Evolutionary conservation across 2,888 invertebrate genomes (phyloP).

Genomic region (Alviniconcha strummeri): DNA sequence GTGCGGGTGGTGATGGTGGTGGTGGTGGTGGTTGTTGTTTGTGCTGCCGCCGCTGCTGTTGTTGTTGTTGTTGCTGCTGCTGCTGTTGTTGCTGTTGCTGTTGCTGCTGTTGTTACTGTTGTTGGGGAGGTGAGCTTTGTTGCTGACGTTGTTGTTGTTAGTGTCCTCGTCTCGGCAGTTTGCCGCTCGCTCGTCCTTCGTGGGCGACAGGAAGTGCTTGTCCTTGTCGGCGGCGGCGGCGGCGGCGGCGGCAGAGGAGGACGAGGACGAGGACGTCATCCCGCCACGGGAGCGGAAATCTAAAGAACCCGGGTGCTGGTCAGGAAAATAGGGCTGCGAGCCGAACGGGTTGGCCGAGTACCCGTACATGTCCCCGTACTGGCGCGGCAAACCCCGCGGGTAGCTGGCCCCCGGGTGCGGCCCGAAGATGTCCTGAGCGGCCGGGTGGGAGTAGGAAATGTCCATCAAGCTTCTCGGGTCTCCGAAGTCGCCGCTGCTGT

Average conservation of each 20-base stretch:
- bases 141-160: background rate
- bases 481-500: conserved; percentile 48
- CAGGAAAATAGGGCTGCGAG: conserved; percentile 40
- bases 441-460: conserved; percentile 59
- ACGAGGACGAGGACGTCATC: background rate
- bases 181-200: conserved; percentile 20
- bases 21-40: background rate
- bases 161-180: background rate
- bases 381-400: conserved; percentile 42
- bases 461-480: conserved; percentile 65
- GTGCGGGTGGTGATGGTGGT: background rate
- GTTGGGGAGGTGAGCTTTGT: background rate
- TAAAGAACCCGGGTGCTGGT: conserved; percentile 27
- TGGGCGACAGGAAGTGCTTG: conserved; percentile 28
- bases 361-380: conserved; percentile 51
- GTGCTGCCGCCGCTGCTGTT: conserved; percentile 16
- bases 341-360: conserved; percentile 44
- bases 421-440: conserved; percentile 50
- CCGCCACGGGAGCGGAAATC: conserved; percentile 12
- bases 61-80: background rate
- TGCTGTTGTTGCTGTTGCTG: background rate
- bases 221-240: conserved; percentile 19
- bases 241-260: background rate
- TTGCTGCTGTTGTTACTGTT: background rate
- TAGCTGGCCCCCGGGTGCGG: conserved; percentile 46